Conservation (phyloP, 2,797 vertebrate genomes). For the Sebastes reedi region DNA sequence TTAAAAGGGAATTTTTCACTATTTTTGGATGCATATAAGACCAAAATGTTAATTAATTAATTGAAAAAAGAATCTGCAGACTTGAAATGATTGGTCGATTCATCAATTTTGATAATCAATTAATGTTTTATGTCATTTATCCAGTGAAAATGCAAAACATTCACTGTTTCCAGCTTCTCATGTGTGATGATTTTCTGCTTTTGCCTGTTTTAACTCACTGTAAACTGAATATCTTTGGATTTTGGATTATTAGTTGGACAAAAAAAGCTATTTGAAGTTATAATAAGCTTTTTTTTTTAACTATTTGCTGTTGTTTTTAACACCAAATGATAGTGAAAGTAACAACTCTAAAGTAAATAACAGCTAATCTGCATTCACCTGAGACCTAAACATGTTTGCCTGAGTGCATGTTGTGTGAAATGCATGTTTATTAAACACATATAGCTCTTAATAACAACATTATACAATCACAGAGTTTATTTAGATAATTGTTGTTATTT, state of each 20-base stretch:
- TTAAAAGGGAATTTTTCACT: too few relatives aligned
- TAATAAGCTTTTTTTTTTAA: neutral
- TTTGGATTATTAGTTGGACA: neutral
- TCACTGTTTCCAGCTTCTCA: neutral
- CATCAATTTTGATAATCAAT: neutral
- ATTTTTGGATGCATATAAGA: too few relatives aligned
- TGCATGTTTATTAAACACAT: neutral
- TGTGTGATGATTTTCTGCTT: neutral
- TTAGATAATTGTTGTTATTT: neutral
- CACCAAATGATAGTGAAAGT: neutral
- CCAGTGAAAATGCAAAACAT: neutral
- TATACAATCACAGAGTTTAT: neutral
- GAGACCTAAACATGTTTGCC: too few relatives aligned
- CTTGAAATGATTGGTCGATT: rapidly evolving
- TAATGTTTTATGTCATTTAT: neutral
- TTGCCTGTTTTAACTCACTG: too few relatives aligned
- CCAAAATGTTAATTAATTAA: too few relatives aligned
- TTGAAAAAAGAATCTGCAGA: too few relatives aligned
- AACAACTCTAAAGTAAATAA: neutral
- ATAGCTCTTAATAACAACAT: neutral
- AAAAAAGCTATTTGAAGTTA: neutral
- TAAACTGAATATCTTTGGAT: neutral
- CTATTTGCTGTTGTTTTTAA: neutral
- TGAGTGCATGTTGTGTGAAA: neutral
- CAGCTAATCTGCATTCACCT: neutral